Conservation (phyloP, 2,888 invertebrate species). For the Metopia argyrocephala region DNA sequence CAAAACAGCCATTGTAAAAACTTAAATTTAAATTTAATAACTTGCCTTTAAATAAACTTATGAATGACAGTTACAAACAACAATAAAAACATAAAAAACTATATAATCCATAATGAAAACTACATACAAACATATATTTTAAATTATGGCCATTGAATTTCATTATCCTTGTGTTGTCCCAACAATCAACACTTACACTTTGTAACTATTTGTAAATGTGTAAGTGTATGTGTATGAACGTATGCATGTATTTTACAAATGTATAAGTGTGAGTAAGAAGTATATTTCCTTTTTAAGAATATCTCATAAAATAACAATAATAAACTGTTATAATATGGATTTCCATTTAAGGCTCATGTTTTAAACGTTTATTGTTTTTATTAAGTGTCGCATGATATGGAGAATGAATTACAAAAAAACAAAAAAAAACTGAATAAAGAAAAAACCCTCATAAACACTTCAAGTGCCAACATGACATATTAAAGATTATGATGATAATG, state of each 20-base stretch:
- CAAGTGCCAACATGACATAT: constrained; percentile 75
- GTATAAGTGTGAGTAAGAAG: no score
- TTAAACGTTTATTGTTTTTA: constrained; percentile 75
- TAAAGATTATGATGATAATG: constrained; percentile 37
- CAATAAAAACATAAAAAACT: no score
- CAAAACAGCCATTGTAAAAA: no score
- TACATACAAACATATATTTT: constrained; percentile 52
- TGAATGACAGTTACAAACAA: no score
- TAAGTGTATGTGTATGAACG: constrained; percentile 1
- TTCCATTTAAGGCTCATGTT: constrained; percentile 65
- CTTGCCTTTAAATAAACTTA: no score
- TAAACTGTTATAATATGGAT: constrained; percentile 65
- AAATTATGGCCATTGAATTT: constrained; percentile 56
- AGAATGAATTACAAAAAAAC: constrained; percentile 25
- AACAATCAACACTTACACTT: constrained; percentile 9
- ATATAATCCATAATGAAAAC: no score
- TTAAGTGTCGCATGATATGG: constrained; percentile 75
- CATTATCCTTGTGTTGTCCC: constrained; percentile 47
- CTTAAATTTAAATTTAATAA: no score
- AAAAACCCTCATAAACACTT: constrained; percentile 74
- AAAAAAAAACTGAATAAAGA: background rate
- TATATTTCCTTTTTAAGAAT: constrained; percentile 43
- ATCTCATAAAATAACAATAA: constrained; percentile 60
- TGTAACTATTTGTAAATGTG: constrained; percentile 13
- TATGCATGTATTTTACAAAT: no score